A percentile compares a stretch with the other conserved stretches of the same genome.
phyloP scores from a whole-genome alignment of 2,888 invertebrate species.

The Portevinia maculata region DNA sequence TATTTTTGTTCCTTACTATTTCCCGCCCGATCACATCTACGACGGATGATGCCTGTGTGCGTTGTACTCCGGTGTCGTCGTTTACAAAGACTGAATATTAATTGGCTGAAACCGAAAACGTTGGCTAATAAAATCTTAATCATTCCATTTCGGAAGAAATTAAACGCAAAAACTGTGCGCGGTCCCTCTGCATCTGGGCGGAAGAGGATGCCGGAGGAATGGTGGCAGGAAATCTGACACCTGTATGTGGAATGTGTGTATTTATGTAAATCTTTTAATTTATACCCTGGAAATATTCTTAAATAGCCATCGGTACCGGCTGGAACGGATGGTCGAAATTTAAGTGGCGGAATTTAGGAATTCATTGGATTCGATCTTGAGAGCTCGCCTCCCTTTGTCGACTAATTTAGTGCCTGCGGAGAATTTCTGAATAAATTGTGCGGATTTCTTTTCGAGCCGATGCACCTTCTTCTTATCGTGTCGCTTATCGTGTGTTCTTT shows the following conservation, averaged over 20 bases:
- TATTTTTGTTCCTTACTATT: conserved; percentile 43
- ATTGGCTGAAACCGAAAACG: conserved; percentile 74
- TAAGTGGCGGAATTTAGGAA: conserved; percentile 68
- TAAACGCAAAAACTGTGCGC: conserved; percentile 56
- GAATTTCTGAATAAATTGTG: conserved; percentile 73
- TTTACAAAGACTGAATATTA: conserved; percentile 73
- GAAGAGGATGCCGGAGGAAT: conserved; percentile 33
- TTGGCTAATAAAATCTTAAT: conserved; percentile 75
- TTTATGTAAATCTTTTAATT: conserved; percentile 75
- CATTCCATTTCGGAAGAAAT: conserved; percentile 74
- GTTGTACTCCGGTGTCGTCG: conserved; percentile 52
- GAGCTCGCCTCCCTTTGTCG: conserved; percentile 63
- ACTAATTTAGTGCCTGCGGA: conserved; percentile 72
- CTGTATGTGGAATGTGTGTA: conserved; percentile 73
- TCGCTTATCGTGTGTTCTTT: conserved; percentile 68
- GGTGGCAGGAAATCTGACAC: conserved; percentile 73
- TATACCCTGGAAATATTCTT: conserved; percentile 74
- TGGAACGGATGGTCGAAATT: conserved; percentile 61
- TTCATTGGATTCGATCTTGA: conserved; percentile 72
- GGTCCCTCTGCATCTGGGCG: conserved; percentile 37
- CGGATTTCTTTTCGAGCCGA: conserved; percentile 62
- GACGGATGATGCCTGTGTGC: not conserved
- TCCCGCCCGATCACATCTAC: conserved; percentile 45
- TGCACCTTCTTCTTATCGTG: conserved; percentile 65
- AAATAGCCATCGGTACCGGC: conserved; percentile 68